Evolutionary conservation across 2,113 vertebrate genomes (phyloP), one percentile per base, ranked within the genome.

Genomic region (Irena cyanogastra): DNA sequence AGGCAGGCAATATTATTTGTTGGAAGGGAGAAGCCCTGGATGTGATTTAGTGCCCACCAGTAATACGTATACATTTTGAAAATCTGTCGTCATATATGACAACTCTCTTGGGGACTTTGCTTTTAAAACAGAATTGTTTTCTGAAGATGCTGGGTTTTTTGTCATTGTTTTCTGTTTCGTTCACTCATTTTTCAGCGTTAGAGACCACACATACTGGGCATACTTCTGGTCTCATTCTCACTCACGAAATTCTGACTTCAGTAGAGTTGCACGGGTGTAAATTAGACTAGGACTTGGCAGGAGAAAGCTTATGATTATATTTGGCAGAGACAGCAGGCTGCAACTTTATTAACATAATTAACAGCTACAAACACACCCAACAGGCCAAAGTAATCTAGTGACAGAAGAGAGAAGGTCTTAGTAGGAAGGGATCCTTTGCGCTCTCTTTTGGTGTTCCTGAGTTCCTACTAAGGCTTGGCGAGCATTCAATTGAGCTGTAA

Each of bases 401-500:
- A 93, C 83, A 94, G 93, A 92, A 83, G 60, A 87, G 92, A 93
- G 90, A 81, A 93, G 82, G 87, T 87, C 86, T 96, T 96, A 92
- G 91, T 65, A 89, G 85, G 77, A 87, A 42, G 45, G 70, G 87
- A 93, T 86, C 89, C 75, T 97, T 97, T 21, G 13, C 33, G 8
- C 83, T 91, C 93, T 89, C 80, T 89, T 96, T 94, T 95, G 87
- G 92, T 96, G 96, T 88, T 92, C 83, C 74, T 68, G 88, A 82
- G 90, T 69, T 90, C 85, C 89, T 95, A 79, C 85, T 93, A 95
- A 95, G 95, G 85, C 96, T 97, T 97, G 94, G 94, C 98, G 66
- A 95, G 93, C 83, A 93, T 98, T 98, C 97, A 98, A 95, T 83
- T 96, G 97, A 97, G 95, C 94, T 97, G 95, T 97, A 97, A 97